Evolutionary conservation across 2,113 vertebrate genomes (phyloP), one percentile per base, ranked within the genome.

Genomic region (Hemibates koningsi): DNA sequence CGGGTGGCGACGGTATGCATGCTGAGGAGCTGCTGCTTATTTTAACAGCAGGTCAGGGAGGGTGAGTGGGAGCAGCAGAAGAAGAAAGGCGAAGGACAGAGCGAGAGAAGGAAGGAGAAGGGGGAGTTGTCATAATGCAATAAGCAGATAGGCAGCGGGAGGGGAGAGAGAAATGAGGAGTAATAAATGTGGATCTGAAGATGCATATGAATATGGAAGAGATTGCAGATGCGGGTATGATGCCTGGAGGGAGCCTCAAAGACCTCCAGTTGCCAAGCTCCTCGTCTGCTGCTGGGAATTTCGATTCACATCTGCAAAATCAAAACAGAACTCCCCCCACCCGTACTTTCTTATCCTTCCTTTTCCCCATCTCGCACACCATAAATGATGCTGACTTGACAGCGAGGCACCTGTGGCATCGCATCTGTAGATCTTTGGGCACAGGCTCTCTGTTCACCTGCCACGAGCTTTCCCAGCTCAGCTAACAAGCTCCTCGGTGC

Each of bases 11-110:
- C 7, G 81, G 57, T 7, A 1, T 94, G 91, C 87, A 92, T 94
- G 93, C 88, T 92, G 92, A 95, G 84, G 83, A 91, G 90, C 87
- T 90, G 71, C 89, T 90, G 92, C 57, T 86, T 59, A 41, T 82
- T 43, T 80, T 68, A 83, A 34, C 81, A 84, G 81, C 36, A 76
- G 76, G 89, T 56, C 50, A 80, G 76, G 21, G 84, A 21, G 17
- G 68, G 52, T 63, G 82, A 45, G 53, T 24, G 19, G 50, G 82
- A 83, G 56, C 52, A 54, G 43, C 19, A 45, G 83, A 66, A 41
- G 48, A n/a, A 85, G 79, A 41, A 57, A 59, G 85, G 81, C 76
- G 6, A 59, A 29, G 41, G 76, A 81, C 29, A n/a, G 29, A 80
- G n/a, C 14, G 8, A 81, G 29, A n/a, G 66, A 27, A 6, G 17